Evolutionary conservation across 2,888 invertebrate species (phyloP), one percentile per base, ranked within the genome.

Genomic region (Ceriagrion tenellum): DNA sequence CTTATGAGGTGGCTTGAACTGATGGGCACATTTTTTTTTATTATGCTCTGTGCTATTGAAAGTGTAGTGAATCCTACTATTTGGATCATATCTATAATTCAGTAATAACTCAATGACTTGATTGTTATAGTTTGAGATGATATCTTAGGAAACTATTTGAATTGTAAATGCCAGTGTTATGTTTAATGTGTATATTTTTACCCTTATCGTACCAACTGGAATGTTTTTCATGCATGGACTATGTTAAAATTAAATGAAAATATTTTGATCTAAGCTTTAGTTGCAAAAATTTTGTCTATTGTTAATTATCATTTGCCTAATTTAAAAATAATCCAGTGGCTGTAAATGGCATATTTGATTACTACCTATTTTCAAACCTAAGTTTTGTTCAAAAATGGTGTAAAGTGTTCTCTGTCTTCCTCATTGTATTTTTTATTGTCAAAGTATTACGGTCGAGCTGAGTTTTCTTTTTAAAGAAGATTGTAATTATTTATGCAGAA

Each of bases 381-480:
- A 81, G 26, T 35, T 81, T 35, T 13, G 35, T 12, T 93, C 12
- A n/a, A 26, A 55, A n/a, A 74, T 59, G 20, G 56, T 93, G 93
- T 69, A 16, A 93, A 55, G 55, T 47, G 69, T 93, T 8, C 13
- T 81, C 16, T 16, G 81, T 35, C 81, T 81, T 30, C 81, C 81
- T 81, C 35, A 13, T 69, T 16, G 81, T 81, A 35, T 81, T n/a
- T 69, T 12, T 69, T 26, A 26, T 23, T 69, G 69, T 69, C 91
- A 40, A 69, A 47, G 47, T n/a, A 16, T n/a, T 47, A 18, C 2
- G 69, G 69, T 93, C 93, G 69, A 69, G 93, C 93, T 93, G 93
- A 74, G 63, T 93, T 93, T 69, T 93, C 89, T 69, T 47, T 23
- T 63, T 93, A 40, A 91, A 93, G 93, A 93, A 93, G 93, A 93